Percentiles rank a stretch among this genome's conserved stretches.
phyloP scores from a whole-genome alignment of 2,888 invertebrate genomes.

The Hipparchia sbordonii region DNA sequence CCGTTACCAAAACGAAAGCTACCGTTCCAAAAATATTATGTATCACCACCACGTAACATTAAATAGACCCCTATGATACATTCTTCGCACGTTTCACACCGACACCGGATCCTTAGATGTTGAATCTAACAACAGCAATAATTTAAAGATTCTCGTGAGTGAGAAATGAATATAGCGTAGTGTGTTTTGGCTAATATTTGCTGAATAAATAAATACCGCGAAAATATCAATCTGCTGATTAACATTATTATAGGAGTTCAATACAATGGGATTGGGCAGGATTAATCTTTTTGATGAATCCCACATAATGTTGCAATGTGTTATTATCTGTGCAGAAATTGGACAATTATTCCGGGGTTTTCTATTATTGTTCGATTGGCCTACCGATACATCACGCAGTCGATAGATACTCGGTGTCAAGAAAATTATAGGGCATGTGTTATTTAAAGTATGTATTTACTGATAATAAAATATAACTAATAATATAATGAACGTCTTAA shows the following conservation, averaged over 20 bases:
- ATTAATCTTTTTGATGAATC: not conserved
- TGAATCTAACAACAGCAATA: too few species aligned
- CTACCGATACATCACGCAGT: not conserved
- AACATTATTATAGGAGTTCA: slow-evolving; percentile 6
- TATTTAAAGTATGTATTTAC: not conserved
- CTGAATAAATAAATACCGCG: not conserved
- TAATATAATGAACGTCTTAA: too few species aligned
- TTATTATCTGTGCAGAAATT: not conserved
- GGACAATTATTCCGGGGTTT: not conserved
- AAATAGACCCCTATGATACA: too few species aligned
- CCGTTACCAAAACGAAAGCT: too few species aligned
- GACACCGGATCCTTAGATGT: too few species aligned
- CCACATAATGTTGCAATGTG: not conserved
- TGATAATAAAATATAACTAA: too few species aligned
- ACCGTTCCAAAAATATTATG: too few species aligned
- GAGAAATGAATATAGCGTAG: too few species aligned
- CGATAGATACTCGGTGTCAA: not conserved
- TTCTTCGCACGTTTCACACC: too few species aligned
- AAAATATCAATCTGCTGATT: not conserved
- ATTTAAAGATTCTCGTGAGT: too few species aligned
- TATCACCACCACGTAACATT: too few species aligned
- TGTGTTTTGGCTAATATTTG: not conserved
- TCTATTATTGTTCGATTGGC: not conserved
- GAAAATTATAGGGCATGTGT: too few species aligned
- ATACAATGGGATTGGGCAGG: not conserved